Base-by-base conservation (phyloP, 2,888 invertebrate species). In the Dicyrtomina minuta region DNA sequence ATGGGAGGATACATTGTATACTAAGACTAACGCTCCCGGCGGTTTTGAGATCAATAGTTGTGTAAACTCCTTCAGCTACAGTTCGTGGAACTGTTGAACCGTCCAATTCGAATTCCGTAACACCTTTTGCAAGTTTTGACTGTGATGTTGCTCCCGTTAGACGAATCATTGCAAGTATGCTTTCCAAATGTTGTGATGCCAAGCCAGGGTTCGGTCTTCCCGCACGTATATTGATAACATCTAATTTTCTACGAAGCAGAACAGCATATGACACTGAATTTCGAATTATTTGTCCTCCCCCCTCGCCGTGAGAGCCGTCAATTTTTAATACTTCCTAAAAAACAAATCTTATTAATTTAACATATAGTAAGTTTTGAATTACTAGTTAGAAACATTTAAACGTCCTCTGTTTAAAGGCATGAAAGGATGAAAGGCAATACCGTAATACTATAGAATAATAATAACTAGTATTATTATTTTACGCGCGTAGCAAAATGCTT, bases 201-300 rank as follows among this genome's bases (percentile, higher is more conserved):
- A 77, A 64, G 0, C 77, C 77, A 4, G 77, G 77, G 41, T 77
- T 77, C 10, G 77, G 77, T 13, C 77, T 70, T 33, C 73, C 74
- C 22, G 75, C 72, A 24, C 75, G 71, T 44, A 77, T 75, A 43
- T 73, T 74, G 8, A 26, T 56, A 0, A 77, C 73, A 51, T 74
- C 27, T n/a, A 75, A 64, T 53, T 70, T 68, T 17, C 60, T 64
- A 27, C 66, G 66, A 12, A 75, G 68, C 6, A 77, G 46, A 46
- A 73, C 74, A 0, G 73, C 46, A n/a, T 69, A 72, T 0, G 77
- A 61, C 3, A 77, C 75, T 1, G 73, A 70, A 66, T 77, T 77
- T 13, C 77, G 66, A 17, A 77, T 74, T n/a, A 77, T 77, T 72
- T 77, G 77, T 24, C 77, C 77, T 26, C 77, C 77, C 1, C 77